Base-by-base conservation (phyloP, 2,797 vertebrate genomes). In the Masticophis lateralis region DNA sequence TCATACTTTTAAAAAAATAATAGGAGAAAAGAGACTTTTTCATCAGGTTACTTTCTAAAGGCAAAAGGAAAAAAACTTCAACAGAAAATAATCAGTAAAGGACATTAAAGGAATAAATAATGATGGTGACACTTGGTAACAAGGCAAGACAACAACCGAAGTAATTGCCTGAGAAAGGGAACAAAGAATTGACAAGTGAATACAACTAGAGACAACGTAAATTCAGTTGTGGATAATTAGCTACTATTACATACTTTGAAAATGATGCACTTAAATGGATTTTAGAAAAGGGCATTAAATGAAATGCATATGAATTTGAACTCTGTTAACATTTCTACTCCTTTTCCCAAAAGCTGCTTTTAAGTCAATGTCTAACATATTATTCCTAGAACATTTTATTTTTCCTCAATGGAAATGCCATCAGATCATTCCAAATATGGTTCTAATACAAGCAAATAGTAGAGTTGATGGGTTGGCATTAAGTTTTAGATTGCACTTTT, bases 71-170 rank as follows among this genome's bases (percentile, higher is more conserved):
- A 60, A 89, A 91, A 89, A 94, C 86, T 89, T n/a, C 1, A 51
- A 59, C 51, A 27, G 28, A 90, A 89, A 86, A 92, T 89, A 60
- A 87, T 91, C 89, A 91, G n/a, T 59, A 25, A 88, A 63, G 47
- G 86, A 89, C n/a, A 89, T 91, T 91, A 91, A 94, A 14, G 61
- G 56, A 92, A 28, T 74, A 90, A 91, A 87, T 91, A 14, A 87
- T 93, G 55, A 86, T 18, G 47, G 56, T 43, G 63, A n/a, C 53
- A 56, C 87, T 90, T 88, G 25, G 87, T 79, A 91, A 60, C 20
- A 94, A 74, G 27, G 8, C n/a, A 90, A 61, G 59, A 61, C 61
- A 79, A 56, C 92, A 57, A 12, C 53, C 89, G 53, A 69, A 92
- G 89, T 28, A 92, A 94, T 91, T 92, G 69, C 69, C 59, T 47